Evolutionary conservation across 2,113 vertebrate genomes (phyloP), one percentile per base, ranked within the genome.

Genomic region (Anseranas semipalmata): DNA sequence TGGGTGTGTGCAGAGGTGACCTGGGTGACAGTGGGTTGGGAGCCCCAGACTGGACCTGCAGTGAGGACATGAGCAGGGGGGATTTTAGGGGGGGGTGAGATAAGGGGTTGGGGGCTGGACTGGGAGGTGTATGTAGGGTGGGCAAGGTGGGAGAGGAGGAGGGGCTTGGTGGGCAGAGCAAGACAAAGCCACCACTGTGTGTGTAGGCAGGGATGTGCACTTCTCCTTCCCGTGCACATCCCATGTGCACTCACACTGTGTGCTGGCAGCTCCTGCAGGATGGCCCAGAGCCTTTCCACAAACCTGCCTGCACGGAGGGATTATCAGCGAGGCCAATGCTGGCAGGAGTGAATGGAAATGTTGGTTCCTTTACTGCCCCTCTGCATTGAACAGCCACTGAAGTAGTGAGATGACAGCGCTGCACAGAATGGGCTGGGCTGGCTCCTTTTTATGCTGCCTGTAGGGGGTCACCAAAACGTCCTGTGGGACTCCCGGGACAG

Each of bases 161-260:
- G 45, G 37, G 14, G 3, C 12, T 27, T 35, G 32, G 27, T 37
- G 41, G 12, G 52, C 46, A 53, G 70, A 16, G 5, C 5, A 5
- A 48, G 65, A 43, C 0, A 2, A 63, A 88, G 66, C 37, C 41
- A 12, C 9, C 10, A 39, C 68, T 1, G 0, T 9, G 33, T 4
- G 33, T 24, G 35, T 0, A 1, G 27, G 45, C 1, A 2, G 24
- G 9, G 28, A 15, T 0, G 5, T 37, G 52, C 1, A 3, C 9
- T 65, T 16, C 15, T 30, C 35, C n/a, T 66, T 43, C 22, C 48
- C 2, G 1, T 7, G 30, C 63, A 35, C 45, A 7, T 33, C 43
- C 35, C 12, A 37, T 20, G 25, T 1, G 10, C 5, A 17, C 53
- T 53, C 39, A 5, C 1, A 4, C 33, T 20, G 0, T 20, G 0